phyloP scores from a whole-genome alignment of 2,888 invertebrate genomes.

The Melangyna quadrimaculata region DNA sequence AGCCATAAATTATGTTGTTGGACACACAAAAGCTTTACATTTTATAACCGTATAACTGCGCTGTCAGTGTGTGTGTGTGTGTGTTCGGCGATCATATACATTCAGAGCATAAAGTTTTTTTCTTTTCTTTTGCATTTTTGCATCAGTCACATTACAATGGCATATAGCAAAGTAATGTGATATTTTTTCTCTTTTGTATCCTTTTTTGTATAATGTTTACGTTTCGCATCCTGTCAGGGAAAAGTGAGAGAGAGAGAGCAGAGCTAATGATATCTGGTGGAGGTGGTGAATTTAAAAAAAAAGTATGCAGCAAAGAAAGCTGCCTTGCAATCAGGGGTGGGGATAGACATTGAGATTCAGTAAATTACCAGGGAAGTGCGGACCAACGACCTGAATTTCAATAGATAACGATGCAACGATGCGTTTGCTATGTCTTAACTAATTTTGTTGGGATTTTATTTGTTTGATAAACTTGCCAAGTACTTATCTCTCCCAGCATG shows the following conservation, averaged over 20 bases:
- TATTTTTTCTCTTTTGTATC: constrained; percentile 41
- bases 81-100: not conserved
- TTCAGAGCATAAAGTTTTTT: constrained; percentile 10
- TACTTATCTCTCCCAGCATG: not conserved
- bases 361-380: not conserved
- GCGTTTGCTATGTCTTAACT: constrained; percentile 27
- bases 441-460: constrained; percentile 27
- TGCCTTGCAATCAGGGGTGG: constrained; percentile 3
- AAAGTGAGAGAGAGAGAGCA: not conserved
- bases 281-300: constrained; percentile 1
- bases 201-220: not conserved
- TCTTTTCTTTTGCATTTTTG: not conserved
- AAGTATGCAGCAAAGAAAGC: constrained; percentile 34
- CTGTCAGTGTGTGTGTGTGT: not conserved
- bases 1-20: constrained; percentile 71
- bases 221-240: constrained; percentile 20
- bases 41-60: not conserved
- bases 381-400: constrained; percentile 41
- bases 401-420: constrained; percentile 41
- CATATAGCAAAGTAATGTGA: constrained; percentile 37
- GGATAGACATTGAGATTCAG: not conserved
- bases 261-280: constrained; percentile 62
- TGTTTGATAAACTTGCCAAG: not conserved
- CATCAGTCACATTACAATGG: constrained; percentile 40
- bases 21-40: constrained; percentile 57